Conservation (phyloP, 2,888 invertebrate genomes). For the Sthenelais limicola region DNA sequence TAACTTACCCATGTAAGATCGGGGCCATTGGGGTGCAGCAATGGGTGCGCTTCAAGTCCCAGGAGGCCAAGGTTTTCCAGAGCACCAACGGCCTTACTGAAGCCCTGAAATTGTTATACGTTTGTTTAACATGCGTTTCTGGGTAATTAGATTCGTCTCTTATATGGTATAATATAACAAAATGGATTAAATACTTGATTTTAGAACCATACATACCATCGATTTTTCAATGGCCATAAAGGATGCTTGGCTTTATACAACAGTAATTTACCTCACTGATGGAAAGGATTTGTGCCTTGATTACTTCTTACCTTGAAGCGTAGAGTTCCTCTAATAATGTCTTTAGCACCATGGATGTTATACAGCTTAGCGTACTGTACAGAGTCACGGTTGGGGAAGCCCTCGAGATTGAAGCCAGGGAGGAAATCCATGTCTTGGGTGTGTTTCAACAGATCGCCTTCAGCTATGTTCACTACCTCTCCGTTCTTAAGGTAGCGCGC, state of each 20-base stretch:
- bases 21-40: constrained; percentile 93
- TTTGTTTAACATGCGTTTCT: too few species aligned
- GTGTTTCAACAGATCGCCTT: constrained; percentile 90
- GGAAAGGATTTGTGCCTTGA: background rate
- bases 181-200: too few species aligned
- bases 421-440: constrained; percentile 88
- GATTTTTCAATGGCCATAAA: too few species aligned
- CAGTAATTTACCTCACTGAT: background rate
- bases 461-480: constrained; percentile 90
- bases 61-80: constrained; percentile 91
- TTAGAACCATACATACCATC: too few species aligned
- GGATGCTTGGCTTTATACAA: too few species aligned
- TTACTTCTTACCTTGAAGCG: constrained; percentile 79
- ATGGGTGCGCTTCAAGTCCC: constrained; percentile 87
- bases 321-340: constrained; percentile 93
- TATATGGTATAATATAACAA: too few species aligned
- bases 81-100: constrained; percentile 88
- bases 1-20: constrained; percentile 91
- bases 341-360: constrained; percentile 85
- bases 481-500: constrained; percentile 90
- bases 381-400: constrained; percentile 97
- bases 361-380: constrained; percentile 89
- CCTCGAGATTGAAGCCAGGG: constrained; percentile 96
- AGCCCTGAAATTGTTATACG: too few species aligned
- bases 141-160: too few species aligned